A percentile compares a stretch with the other conserved stretches of the same genome.
Conservation (phyloP, 2,113 vertebrate genomes). For the Pluvianellus socialis region DNA sequence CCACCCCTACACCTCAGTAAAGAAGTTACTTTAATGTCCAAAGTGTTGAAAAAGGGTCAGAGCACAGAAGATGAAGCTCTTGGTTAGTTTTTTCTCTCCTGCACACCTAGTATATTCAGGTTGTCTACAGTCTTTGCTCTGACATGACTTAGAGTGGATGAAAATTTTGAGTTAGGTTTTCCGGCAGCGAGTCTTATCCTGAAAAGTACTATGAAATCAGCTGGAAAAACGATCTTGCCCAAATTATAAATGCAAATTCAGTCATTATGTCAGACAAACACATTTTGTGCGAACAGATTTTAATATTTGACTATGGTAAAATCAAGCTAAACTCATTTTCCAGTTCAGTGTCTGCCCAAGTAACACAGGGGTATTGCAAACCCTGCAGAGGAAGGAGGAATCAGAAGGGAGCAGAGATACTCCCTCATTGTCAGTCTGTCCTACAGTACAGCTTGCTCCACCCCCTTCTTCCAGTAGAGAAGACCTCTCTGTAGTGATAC, state of each 20-base stretch:
- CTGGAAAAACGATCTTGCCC: not conserved
- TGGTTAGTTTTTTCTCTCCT: not conserved
- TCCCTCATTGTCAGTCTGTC: not conserved
- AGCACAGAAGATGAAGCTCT: not conserved
- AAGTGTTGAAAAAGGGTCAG: not conserved
- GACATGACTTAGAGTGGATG: not conserved
- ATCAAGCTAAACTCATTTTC: slow-evolving; percentile 26
- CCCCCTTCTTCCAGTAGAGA: not conserved
- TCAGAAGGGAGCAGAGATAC: not conserved
- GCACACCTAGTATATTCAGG: not conserved
- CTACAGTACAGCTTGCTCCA: not conserved
- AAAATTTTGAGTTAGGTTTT: not conserved
- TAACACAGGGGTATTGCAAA: not conserved
- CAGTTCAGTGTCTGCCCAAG: not conserved
- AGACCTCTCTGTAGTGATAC: not conserved
- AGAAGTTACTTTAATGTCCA: not conserved
- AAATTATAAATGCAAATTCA: slow-evolving; percentile 35
- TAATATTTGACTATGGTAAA: slow-evolving; percentile 4
- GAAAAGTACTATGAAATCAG: not conserved
- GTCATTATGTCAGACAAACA: not conserved
- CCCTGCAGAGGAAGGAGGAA: not conserved
- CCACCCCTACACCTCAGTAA: not conserved
- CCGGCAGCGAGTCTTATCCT: not conserved
- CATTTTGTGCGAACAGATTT: slow-evolving; percentile 1
- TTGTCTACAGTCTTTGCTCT: not conserved